Base-by-base conservation (phyloP, 2,888 invertebrate species). In the Cephus pulcher region DNA sequence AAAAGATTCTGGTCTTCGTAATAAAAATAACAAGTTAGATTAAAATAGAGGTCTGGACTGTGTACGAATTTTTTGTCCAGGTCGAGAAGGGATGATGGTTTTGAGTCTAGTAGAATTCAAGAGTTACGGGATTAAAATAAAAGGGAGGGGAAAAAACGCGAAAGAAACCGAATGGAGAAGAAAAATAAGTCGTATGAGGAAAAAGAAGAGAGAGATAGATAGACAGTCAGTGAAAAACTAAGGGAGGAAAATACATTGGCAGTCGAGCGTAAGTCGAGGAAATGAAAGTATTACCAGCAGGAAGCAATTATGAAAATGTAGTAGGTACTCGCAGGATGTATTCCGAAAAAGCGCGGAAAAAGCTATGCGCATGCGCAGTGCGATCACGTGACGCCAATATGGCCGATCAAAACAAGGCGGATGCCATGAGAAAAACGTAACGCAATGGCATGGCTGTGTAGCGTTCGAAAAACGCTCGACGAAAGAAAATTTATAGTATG, bases 251-350 rank as follows among this genome's bases (percentile, higher is more conserved):
- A 79, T 79, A 81, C 81, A 82, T 83, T 80, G 78, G 76, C 75
- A 75, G 79, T 78, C 71, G 79, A 76, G 74, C 12, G 71, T 56
- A 79, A 81, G 80, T 80, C 79, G 23, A 81, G 84, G 83, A 85
- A 85, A 85, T 83, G 85, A 81, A 85, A 85, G 84, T 85, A 84
- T 85, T 85, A 81, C 81, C 81, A 81, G 81, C 80, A 81, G 85
- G 84, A 85, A 85, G 85, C 81, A 85, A 85, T 85, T 85, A 85
- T 83, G 82, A 82, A 79, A 80, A 81, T 79, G 81, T 82, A 80
- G 80, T 80, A 80, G 80, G 82, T 85, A 81, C 79, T 80, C 74
- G 76, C 23, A 83, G 83, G 85, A 85, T 85, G 85, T 84, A 85
- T 85, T 85, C 80, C 78, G 81, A 84, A 83, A 83, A 83, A 84